A percentile compares a stretch with the other conserved stretches of the same genome.
Conservation (phyloP, 2,797 vertebrate genomes). For the Sebastiscus tertius region DNA sequence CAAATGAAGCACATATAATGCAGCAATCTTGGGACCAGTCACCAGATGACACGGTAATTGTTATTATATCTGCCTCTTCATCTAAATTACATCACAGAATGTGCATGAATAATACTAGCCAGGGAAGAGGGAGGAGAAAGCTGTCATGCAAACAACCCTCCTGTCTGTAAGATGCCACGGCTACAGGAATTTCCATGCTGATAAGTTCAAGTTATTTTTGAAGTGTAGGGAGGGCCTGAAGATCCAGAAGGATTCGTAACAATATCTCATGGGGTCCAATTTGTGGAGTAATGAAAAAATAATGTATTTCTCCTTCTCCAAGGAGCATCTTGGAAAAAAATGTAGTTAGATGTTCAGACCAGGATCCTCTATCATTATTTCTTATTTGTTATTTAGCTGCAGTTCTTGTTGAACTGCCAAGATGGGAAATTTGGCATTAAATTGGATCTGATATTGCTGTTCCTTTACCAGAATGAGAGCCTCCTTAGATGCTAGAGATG, state of each 20-base stretch:
- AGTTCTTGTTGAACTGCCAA: neutral
- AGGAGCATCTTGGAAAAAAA: neutral
- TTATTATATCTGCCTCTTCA: constrained; percentile 22
- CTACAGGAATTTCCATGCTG: neutral
- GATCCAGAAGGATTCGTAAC: constrained; percentile 16
- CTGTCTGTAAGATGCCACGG: neutral
- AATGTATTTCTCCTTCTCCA: constrained; percentile 20
- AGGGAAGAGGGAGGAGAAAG: neutral
- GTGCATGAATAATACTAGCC: constrained; percentile 4
- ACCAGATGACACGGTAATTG: constrained; percentile 19
- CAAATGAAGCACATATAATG: constrained; percentile 21
- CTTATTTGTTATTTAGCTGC: neutral
- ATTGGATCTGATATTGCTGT: neutral
- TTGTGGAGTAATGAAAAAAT: constrained; percentile 49
- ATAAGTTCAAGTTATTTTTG: constrained; percentile 12
- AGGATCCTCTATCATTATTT: neutral
- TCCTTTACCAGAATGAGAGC: neutral
- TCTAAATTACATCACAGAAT: constrained; percentile 34
- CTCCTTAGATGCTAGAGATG: neutral
- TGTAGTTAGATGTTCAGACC: neutral
- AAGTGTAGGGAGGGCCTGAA: neutral
- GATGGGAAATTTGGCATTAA: neutral
- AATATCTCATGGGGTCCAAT: constrained; percentile 45
- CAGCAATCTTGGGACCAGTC: neutral
- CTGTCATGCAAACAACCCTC: neutral